These are phyloP conservation scores for Podarcis raffonei DNA, from an alignment of 2,113 vertebrate species.

Conservation along the genomic window DNA sequence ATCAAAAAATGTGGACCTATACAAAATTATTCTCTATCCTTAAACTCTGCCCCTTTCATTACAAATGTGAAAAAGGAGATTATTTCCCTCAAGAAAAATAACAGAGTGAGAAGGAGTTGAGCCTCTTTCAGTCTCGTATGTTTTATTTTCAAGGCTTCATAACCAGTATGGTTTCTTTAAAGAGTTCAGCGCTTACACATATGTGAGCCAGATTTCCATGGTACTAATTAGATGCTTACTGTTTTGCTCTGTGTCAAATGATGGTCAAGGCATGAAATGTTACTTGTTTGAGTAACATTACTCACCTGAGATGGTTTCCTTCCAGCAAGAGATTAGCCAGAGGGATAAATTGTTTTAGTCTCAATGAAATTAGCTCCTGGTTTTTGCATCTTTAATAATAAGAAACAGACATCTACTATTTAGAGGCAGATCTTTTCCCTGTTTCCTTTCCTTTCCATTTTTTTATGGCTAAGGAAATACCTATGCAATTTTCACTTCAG, in stretches of 20 bases:
- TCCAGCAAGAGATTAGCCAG: slow-evolving; percentile 18
- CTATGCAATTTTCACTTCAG: slow-evolving; percentile 18
- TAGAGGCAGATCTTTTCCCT: not conserved
- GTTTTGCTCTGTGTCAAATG: slow-evolving; percentile 18
- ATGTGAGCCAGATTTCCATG: not conserved
- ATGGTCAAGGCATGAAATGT: slow-evolving; percentile 24
- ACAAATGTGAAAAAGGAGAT: not conserved
- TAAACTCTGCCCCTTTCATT: not conserved
- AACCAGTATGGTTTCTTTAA: not conserved
- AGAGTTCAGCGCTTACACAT: not conserved
- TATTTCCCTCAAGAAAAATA: not conserved
- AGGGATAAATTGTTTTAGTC: slow-evolving; percentile 30
- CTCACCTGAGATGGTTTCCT: slow-evolving; percentile 1
- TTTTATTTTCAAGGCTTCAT: not conserved
- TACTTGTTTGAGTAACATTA: not conserved
- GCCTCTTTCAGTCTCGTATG: not conserved
- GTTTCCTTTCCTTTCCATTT: not conserved
- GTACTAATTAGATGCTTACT: slow-evolving; percentile 16
- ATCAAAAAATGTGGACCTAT: not conserved
- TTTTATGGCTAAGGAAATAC: slow-evolving; percentile 23
- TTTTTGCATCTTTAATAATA: slow-evolving; percentile 27
- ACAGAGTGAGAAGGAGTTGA: not conserved
- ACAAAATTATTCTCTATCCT: not conserved
- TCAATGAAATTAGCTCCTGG: slow-evolving; percentile 28
- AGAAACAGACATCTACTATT: slow-evolving; percentile 28